Percentiles rank a stretch among this genome's conserved stretches.
Evolutionary conservation across 2,888 invertebrate species (phyloP).

Genomic region (Prosapia bicincta): DNA sequence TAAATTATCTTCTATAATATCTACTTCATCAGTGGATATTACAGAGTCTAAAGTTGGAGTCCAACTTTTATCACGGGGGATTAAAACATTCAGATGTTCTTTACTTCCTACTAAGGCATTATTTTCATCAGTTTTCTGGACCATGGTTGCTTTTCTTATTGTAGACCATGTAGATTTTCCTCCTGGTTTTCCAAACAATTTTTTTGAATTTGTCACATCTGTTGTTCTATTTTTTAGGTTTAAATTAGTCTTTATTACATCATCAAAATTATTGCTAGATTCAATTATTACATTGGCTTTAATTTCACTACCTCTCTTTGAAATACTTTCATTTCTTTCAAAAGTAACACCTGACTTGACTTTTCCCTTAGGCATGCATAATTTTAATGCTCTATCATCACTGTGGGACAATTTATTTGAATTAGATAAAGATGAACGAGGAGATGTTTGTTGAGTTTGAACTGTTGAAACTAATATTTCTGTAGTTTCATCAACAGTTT

Average conservation of each 20-base stretch:
- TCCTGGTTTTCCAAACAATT: no score
- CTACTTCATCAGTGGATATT: no score
- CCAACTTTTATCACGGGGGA: no score
- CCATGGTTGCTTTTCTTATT: not conserved
- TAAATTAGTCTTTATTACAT: not conserved
- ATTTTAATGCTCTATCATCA: constrained; percentile 8
- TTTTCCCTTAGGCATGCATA: constrained; percentile 7
- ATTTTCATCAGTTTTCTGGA: not conserved
- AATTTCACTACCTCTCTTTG: constrained; percentile 9
- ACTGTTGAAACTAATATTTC: constrained; percentile 40
- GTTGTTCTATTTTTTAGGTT: no score
- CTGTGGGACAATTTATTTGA: not conserved
- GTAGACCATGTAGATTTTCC: not conserved
- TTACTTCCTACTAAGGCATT: no score
- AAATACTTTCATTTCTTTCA: constrained; percentile 46
- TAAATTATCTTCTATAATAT: no score
- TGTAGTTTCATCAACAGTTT: constrained; percentile 35
- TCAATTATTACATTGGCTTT: not conserved
- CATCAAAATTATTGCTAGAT: constrained; percentile 3
- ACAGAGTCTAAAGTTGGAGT: no score
- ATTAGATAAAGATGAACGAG: constrained; percentile 20
- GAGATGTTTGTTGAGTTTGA: constrained; percentile 37
- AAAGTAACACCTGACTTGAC: not conserved
- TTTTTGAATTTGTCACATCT: no score
- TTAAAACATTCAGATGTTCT: no score